Evolutionary conservation across 2,113 vertebrate genomes (phyloP), one percentile per base, ranked within the genome.

Genomic region (Rhodinocichla rosea): DNA sequence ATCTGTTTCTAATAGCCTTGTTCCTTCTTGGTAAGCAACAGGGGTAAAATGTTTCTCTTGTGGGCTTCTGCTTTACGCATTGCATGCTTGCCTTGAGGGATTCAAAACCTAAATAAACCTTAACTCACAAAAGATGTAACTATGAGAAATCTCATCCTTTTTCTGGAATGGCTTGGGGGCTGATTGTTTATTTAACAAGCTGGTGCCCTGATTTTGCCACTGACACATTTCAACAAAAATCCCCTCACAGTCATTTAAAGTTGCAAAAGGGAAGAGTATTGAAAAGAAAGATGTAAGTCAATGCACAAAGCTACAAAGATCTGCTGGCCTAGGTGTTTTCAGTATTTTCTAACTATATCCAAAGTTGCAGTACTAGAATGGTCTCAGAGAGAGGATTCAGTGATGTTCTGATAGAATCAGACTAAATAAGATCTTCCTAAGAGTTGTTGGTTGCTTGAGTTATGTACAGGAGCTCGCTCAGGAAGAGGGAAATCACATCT

Each of bases 181-280:
- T 91, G 71, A 83, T 95, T 87, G 88, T 90, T 93, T 96, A 93
- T 93, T 95, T 95, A 95, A 93, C 64, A 96, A 89, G 57, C 57
- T 75, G 49, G 37, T 92, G 88, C 76, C 80, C 86, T 84, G 83
- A 79, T 93, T 96, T 96, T 92, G 69, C 88, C 73, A 93, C 74
- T 86, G 73, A 89, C 85, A 94, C n/a, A 37, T 63, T 94, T 84
- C 17, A 39, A 68, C 47, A 88, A 83, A 92, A 96, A 75, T 73
- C 47, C 33, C 32, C 26, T 92, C 35, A 39, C 28, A 62, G 83
- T 37, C 79, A 50, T 94, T 87, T 40, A 10, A 93, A 88, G 39
- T 77, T 93, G 37, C 55, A 86, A 74, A 80, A 77, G 19, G 21
- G 13, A 78, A 74, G 45, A 78, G 87, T 75, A 88, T 40, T 21